Conservation (phyloP, 2,113 vertebrate species). For the Halcyon senegalensis region DNA sequence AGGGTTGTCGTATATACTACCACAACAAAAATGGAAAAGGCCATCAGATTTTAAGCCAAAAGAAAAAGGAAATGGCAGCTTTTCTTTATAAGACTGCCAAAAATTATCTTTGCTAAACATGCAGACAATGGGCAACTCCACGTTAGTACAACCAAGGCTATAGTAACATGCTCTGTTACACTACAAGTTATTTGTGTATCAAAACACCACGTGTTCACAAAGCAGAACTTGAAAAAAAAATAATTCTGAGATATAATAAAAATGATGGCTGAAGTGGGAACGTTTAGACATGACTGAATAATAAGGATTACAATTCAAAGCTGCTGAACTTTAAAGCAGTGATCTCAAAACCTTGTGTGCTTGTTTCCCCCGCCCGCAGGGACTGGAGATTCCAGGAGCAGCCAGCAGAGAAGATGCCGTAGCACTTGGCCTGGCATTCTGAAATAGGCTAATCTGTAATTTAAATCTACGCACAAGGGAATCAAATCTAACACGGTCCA, state of each 20-base stretch:
- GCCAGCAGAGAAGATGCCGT: background rate
- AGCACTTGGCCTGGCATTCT: background rate
- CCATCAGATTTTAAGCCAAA: constrained; percentile 54
- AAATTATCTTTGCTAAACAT: constrained; percentile 17
- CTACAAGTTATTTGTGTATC: background rate
- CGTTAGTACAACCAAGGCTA: background rate
- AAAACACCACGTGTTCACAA: background rate
- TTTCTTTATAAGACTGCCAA: background rate
- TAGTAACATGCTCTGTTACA: background rate
- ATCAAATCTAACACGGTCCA: background rate
- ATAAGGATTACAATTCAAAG: background rate
- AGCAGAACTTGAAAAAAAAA: background rate
- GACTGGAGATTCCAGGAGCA: background rate
- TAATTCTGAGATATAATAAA: background rate
- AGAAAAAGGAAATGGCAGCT: background rate
- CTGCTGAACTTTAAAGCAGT: background rate
- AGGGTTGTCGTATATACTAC: constrained; percentile 85
- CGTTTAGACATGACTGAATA: background rate
- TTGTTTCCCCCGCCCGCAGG: background rate
- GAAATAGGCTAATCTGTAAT: background rate
- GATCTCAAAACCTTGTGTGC: background rate
- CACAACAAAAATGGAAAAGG: constrained; percentile 74
- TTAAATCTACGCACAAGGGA: background rate
- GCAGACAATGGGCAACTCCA: background rate
- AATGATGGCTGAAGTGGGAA: background rate